Base-by-base conservation (phyloP, 2,113 vertebrate species). In the Notechis scutatus region DNA sequence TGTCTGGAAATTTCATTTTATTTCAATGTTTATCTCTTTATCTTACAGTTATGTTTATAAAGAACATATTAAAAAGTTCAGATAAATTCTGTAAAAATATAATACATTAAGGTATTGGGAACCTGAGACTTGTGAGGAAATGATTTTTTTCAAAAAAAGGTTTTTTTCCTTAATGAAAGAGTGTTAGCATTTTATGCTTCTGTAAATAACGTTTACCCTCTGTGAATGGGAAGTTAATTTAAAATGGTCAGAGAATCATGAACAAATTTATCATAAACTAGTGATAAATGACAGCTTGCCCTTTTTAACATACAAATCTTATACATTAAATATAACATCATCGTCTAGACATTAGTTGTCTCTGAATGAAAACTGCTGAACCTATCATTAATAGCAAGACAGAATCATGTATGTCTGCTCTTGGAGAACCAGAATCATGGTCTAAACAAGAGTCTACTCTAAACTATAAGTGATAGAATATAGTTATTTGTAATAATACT, bases 71-170 rank as follows among this genome's bases (percentile, higher is more conserved):
- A 90, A 92, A 92, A 52, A 92, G 34, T 87, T 92, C 10, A 94
- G 74, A 87, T 93, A 96, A 94, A 94, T 93, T 91, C 18, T 47
- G 90, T 95, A 96, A 89, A 90, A 86, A 85, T n/a, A 93, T 95
- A 92, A 64, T 89, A 87, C 95, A 23, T 95, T 94, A 94, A 94
- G 94, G 91, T 95, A 95, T 92, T 94, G 95, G 94, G 94, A 95
- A 81, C 95, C 94, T 93, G 93, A 94, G 55, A 90, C 90, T 88
- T 95, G 89, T 93, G 69, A 95, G 88, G 92, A 29, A 59, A 47
- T 39, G 4, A 1, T 23, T 29, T 88, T 55, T 56, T 89, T 7
- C 1, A 1, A 14, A 57, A 23, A 42, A 85, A 5, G 45, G 4
- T 91, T 94, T 92, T 95, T 85, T 92, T 85, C 55, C 93, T 95